A percentile compares a stretch with the other conserved stretches of the same genome.
These are phyloP conservation scores for Vireo griseus DNA, from an alignment of 2,797 vertebrate species.

Conservation along the genomic window DNA sequence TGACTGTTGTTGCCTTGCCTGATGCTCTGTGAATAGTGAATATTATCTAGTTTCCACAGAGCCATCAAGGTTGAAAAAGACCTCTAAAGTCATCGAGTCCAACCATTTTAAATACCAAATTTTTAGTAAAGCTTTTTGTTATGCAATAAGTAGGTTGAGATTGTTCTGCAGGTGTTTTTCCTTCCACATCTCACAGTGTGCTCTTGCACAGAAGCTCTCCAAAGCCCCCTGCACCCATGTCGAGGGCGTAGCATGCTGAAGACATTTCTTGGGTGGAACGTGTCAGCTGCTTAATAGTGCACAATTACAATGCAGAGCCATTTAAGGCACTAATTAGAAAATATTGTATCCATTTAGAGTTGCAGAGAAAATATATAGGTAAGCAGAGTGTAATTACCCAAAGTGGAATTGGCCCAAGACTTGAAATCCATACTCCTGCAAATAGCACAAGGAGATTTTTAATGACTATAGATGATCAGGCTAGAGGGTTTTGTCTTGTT, in stretches of 20 bases:
- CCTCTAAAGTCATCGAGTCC: background rate
- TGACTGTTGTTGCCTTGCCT: background rate
- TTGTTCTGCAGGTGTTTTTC: background rate
- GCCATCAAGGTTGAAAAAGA: background rate
- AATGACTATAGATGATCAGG: constrained; percentile 5
- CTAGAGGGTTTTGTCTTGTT: background rate
- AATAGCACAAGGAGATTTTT: constrained; percentile 56
- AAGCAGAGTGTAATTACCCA: constrained; percentile 64
- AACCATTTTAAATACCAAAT: background rate
- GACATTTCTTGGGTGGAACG: background rate
- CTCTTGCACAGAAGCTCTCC: background rate
- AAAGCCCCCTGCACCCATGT: background rate
- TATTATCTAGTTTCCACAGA: background rate
- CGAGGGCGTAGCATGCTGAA: background rate
- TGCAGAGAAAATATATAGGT: constrained; percentile 61
- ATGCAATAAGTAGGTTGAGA: background rate
- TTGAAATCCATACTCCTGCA: constrained; percentile 59
- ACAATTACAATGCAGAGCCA: constrained; percentile 34
- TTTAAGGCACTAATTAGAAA: constrained; percentile 63
- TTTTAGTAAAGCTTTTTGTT: background rate
- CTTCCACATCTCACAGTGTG: background rate
- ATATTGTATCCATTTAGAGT: constrained; percentile 62
- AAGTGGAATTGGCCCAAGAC: constrained; percentile 59
- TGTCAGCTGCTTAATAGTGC: constrained; percentile 29
- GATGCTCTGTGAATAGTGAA: background rate